phyloP scores from a whole-genome alignment of 2,888 invertebrate genomes.

The Diarsia mendica region DNA sequence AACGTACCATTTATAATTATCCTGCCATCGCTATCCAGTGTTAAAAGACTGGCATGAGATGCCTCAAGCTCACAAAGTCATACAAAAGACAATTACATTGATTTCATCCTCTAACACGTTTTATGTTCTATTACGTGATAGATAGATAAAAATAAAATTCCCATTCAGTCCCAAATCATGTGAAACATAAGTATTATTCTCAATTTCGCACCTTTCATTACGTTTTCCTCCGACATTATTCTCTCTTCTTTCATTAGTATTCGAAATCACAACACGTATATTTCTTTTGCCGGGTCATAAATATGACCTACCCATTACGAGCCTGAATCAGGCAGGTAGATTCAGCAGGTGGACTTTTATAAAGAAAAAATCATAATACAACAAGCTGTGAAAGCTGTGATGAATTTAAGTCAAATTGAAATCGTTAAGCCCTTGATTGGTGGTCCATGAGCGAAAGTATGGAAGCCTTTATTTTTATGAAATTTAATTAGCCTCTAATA shows the following conservation, averaged over 20 bases:
- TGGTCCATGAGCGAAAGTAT: no score
- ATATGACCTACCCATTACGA: slow-evolving; percentile 59
- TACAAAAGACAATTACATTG: neutral
- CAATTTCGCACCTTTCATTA: slow-evolving; percentile 47
- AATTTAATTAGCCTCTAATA: no score
- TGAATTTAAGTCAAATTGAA: neutral
- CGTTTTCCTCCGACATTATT: slow-evolving; percentile 40
- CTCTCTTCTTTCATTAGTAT: slow-evolving; percentile 56
- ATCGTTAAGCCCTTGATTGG: neutral
- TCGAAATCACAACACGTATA: slow-evolving; percentile 65
- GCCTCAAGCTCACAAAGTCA: neutral
- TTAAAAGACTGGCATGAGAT: neutral
- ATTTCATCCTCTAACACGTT: no score
- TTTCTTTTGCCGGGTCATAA: slow-evolving; percentile 63
- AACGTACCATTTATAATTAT: neutral
- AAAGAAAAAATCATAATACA: neutral
- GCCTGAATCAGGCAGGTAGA: neutral
- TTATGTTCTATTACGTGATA: neutral
- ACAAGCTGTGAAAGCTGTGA: neutral
- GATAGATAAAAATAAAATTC: slow-evolving; percentile 24
- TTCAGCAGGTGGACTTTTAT: slow-evolving; percentile 38
- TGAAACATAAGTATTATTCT: slow-evolving; percentile 40
- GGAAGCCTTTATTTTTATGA: no score
- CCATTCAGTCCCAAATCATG: slow-evolving; percentile 10
- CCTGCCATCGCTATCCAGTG: neutral